Evolutionary conservation across 1,140 invertebrate genomes (phyloP), one percentile per base, ranked within the genome.

Genomic region (Patella vulgata): DNA sequence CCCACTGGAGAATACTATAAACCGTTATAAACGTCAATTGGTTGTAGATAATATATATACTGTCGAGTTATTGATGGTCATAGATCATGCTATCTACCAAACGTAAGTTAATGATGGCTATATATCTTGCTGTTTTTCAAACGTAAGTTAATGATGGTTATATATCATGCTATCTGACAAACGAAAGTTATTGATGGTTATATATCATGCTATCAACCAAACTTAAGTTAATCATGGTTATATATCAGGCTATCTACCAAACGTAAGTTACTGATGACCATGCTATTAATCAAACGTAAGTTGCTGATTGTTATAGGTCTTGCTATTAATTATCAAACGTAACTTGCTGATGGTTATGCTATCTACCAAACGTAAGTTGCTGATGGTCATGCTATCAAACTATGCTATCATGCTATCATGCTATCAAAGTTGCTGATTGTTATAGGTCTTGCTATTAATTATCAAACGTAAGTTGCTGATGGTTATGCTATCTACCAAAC

Each of bases 41-140:
- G 27, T 27, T 4, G 14, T 36, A 8, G 12, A 11, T 17, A 21
- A 8, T 2, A 25, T 14, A 0, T 59, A 51, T 23, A 36, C 21
- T 1, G 62, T 64, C 23, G 62, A 64, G 42, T 23, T 64, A n/a
- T 31, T 64, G 39, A 43, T 64, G 39, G 62, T 64, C 39, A 44
- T 55, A 4, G 62, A 64, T 48, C 53, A 64, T 30, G 62, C 54
- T 19, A 48, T 64, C 8, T 64, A 62, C n/a, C 43, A 54, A 17
- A 47, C 46, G 59, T 62, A 36, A 43, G 54, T 57, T 64, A n/a
- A 25, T 64, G 39, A 43, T 64, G 39, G 62, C 59, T 30, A 44
- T 55, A 4, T 54, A 64, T 48, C 53, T 58, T 30, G 62, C 54
- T 19, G 48, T 64, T 8, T 64, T 55, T 12, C 43, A 54, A 17